Percentiles rank a stretch among this genome's conserved stretches.
phyloP scores from a whole-genome alignment of 2,113 vertebrate species.

The Erythrocercus mccallii region DNA sequence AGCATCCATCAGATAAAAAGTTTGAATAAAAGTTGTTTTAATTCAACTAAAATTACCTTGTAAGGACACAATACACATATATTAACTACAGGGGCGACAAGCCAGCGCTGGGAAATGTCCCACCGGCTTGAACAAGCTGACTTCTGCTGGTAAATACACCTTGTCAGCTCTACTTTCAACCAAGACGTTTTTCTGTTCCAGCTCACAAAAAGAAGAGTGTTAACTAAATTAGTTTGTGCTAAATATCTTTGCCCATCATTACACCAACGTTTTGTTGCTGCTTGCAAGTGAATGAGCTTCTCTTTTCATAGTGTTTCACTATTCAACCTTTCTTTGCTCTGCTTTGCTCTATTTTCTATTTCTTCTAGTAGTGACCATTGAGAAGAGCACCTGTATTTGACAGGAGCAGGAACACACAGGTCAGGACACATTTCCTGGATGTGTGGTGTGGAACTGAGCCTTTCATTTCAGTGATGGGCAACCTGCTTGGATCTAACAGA shows the following conservation, averaged over 20 bases:
- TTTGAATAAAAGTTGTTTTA: neutral
- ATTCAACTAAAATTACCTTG: neutral
- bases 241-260: rapidly evolving
- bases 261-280: neutral
- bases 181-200: neutral
- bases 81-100: neutral
- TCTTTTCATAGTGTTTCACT: neutral
- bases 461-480: neutral
- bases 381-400: neutral
- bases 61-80: neutral
- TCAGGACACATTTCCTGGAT: neutral
- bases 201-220: neutral
- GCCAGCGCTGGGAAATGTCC: neutral
- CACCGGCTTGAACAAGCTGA: neutral
- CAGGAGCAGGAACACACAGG: neutral
- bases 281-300: neutral
- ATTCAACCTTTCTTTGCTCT: neutral
- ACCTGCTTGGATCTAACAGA: neutral
- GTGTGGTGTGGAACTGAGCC: neutral
- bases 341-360: neutral
- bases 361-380: neutral
- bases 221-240: neutral
- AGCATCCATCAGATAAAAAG: neutral
- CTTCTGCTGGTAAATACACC: neutral
- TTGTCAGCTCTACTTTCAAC: neutral